phyloP scores from a whole-genome alignment of 2,888 invertebrate species.

The Mythimna pallens region DNA sequence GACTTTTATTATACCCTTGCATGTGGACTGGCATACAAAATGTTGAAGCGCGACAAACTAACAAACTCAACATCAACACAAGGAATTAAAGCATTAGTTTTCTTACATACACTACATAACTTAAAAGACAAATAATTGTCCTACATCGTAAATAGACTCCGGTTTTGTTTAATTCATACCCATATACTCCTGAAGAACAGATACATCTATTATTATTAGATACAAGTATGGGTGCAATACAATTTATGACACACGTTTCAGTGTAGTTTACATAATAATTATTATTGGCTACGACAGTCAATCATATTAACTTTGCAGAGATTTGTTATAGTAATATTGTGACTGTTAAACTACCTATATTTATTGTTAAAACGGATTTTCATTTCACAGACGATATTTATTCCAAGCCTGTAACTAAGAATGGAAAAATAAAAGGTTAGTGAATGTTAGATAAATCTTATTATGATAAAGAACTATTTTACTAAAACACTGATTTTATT shows the following conservation, averaged over 20 bases:
- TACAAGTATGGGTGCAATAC: constrained; percentile 21
- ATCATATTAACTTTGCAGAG: constrained; percentile 44
- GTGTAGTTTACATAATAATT: constrained; percentile 29
- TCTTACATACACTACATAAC: constrained; percentile 40
- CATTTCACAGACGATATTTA: constrained; percentile 9
- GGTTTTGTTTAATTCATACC: constrained; percentile 25
- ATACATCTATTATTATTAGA: constrained; percentile 23
- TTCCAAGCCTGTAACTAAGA: constrained; percentile 5
- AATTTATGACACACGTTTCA: constrained; percentile 34
- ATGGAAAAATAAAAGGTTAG: constrained; percentile 1
- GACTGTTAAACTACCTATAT: constrained; percentile 19
- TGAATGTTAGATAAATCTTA: constrained; percentile 23
- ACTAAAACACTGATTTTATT: constrained; percentile 23
- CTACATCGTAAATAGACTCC: constrained; percentile 37
- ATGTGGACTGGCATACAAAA: not conserved
- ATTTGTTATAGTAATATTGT: constrained; percentile 21
- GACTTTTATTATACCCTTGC: not conserved
- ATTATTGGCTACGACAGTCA: constrained; percentile 40
- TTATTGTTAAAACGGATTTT: constrained; percentile 21
- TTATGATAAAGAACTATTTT: constrained; percentile 36
- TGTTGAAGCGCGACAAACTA: constrained; percentile 21
- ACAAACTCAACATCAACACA: constrained; percentile 42
- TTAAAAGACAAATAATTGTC: constrained; percentile 32
- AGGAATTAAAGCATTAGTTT: constrained; percentile 54
- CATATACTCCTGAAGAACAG: constrained; percentile 37